phyloP scores from a whole-genome alignment of 2,888 invertebrate species.

The Oxytorus armatus region DNA sequence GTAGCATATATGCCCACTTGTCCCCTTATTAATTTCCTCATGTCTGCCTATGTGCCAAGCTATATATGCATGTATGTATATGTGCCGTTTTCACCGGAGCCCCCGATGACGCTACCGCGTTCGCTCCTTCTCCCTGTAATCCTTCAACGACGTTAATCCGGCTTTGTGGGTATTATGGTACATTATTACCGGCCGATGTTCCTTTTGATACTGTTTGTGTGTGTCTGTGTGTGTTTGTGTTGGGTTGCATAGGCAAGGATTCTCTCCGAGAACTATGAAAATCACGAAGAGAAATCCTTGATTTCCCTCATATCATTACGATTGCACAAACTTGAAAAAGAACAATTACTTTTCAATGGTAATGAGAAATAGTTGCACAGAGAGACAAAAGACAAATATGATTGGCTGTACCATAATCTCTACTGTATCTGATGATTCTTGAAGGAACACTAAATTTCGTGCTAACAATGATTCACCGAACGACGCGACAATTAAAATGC shows the following conservation, averaged over 20 bases:
- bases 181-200: conserved; percentile 49
- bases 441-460: neutral
- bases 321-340: neutral
- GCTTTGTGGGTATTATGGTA: conserved; percentile 50
- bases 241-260: conserved; percentile 1
- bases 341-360: conserved; percentile 19
- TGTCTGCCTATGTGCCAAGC: conserved; percentile 20
- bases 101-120: neutral
- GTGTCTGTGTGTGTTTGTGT: too few species aligned
- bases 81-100: neutral
- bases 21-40: conserved; percentile 58
- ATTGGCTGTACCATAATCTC: too few species aligned
- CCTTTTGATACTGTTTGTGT: conserved; percentile 49
- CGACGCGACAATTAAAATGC: neutral
- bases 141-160: conserved; percentile 53
- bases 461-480: conserved; percentile 13
- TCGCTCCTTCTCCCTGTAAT: conserved; percentile 44
- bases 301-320: conserved; percentile 8
- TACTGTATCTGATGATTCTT: too few species aligned
- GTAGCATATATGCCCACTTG: conserved; percentile 20
- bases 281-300: conserved; percentile 8
- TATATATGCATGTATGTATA: too few species aligned
- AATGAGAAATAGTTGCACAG: too few species aligned
- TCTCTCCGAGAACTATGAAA: conserved; percentile 14
- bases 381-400: too few species aligned